phyloP scores from a whole-genome alignment of 2,113 vertebrate species.

The Pao palembangensis region DNA sequence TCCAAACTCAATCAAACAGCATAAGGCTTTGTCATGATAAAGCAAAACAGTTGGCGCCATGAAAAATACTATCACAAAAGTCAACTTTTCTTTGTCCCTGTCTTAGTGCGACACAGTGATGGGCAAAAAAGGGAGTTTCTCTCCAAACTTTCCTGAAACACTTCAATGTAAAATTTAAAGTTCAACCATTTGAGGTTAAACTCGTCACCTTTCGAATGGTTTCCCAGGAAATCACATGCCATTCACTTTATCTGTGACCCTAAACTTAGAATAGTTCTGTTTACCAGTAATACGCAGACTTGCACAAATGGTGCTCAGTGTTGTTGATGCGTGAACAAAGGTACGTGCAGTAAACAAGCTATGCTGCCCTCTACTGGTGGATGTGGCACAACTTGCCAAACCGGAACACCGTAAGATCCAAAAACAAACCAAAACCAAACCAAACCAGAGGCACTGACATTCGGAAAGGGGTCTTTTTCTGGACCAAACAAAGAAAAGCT shows the following conservation, averaged over 20 bases:
- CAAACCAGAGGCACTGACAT: slow-evolving; percentile 5
- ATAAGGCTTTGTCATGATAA: too few species aligned
- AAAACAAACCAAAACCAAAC: neutral
- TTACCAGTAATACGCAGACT: neutral
- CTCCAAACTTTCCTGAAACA: neutral
- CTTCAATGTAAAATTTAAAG: neutral
- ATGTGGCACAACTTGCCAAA: slow-evolving; percentile 15
- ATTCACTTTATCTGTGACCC: neutral
- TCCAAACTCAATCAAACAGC: too few species aligned
- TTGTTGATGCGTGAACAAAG: slow-evolving; percentile 41
- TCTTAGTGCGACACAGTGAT: too few species aligned
- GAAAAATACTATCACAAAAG: neutral
- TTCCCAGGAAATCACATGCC: neutral
- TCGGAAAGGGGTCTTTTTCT: slow-evolving; percentile 2
- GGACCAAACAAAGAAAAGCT: neutral
- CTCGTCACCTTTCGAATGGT: neutral
- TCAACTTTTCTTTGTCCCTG: neutral
- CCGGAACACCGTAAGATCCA: slow-evolving; percentile 8
- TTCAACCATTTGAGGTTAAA: neutral
- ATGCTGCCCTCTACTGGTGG: neutral
- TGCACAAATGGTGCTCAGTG: slow-evolving; percentile 24
- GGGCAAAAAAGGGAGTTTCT: neutral
- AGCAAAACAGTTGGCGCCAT: neutral
- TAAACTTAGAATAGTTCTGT: neutral
- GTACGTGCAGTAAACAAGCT: neutral